Evolutionary conservation across 2,888 invertebrate genomes (phyloP), one percentile per base, ranked within the genome.

Genomic region (Pycnomerus fuliginosus): DNA sequence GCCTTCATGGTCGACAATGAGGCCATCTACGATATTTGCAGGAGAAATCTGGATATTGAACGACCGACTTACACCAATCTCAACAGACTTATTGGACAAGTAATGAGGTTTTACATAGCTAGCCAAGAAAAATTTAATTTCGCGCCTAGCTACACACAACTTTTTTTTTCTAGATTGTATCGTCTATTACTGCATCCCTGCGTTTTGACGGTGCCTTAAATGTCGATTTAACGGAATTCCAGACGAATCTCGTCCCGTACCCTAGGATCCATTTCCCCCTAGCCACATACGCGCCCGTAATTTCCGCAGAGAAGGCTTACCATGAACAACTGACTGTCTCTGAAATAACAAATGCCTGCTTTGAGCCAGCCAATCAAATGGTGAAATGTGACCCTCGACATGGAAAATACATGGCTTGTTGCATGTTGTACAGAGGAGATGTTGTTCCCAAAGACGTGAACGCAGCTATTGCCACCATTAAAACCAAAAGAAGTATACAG

Each of bases 221-320:
- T 74, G 93, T 94, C 41, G 93, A 94, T 75, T 79, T 94, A 54
- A 93, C 91, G 15, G 93, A 94, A 76, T 94, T 94, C 80, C 93
- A 94, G 75, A 91, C 91, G 47, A 90, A 90, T 74, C 75, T 91
- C 77, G 91, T 94, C 60, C 95, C 95, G 35, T 94, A 95, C 74
- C 95, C 95, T 2, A 84, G 95, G 61, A 95, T 95, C 65, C 94
- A 95, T 71, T 95, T 95, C 80, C 95, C 94, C 5, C 76, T 95
- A 59, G 89, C 87, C 52, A 87, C 94, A 2, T 93, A 93, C 69
- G 91, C 92, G 12, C 93, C 92, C 8, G 90, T 94, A 57, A 91
- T 93, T 69, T 90, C 91, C 17, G 88, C 92, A 1, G 93, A 93
- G 72, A 93, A 92, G 72, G 93, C 93, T 3, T 91, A 91, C 72